These are phyloP conservation scores for Ophion costatus DNA, from an alignment of 2,888 invertebrate genomes.

Conservation along the genomic window DNA sequence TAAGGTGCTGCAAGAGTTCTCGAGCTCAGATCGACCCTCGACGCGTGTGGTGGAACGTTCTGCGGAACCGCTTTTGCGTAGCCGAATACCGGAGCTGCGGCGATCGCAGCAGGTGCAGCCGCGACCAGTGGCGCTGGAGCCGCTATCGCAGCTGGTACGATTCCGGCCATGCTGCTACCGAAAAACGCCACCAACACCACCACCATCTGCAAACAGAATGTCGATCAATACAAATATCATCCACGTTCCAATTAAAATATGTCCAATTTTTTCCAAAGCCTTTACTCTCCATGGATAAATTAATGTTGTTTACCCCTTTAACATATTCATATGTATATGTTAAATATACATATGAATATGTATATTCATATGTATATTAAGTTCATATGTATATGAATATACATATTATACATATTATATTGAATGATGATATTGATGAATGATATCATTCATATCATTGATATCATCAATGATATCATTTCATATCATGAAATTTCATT, in stretches of 20 bases:
- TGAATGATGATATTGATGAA: too few relatives aligned
- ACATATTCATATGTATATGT: too few relatives aligned
- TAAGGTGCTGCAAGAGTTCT: slow-evolving; percentile 80
- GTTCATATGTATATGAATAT: too few relatives aligned
- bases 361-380: too few relatives aligned
- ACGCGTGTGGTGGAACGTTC: slow-evolving; percentile 87
- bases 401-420: too few relatives aligned
- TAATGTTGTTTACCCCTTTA: too few relatives aligned
- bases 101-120: slow-evolving; percentile 78
- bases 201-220: slow-evolving; percentile 57
- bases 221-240: background rate
- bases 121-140: slow-evolving; percentile 76
- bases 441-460: too few relatives aligned
- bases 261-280: too few relatives aligned
- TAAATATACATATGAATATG: too few relatives aligned
- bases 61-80: slow-evolving; percentile 87
- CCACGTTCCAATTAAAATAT: background rate
- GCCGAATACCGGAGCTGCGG: slow-evolving; percentile 84
- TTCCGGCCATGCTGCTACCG: slow-evolving; percentile 81
- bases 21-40: slow-evolving; percentile 86
- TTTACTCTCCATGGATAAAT: too few relatives aligned
- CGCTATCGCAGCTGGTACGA: slow-evolving; percentile 81
- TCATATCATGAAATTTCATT: too few relatives aligned
- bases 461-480: too few relatives aligned
- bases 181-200: slow-evolving; percentile 65